Evolutionary conservation across 92 coral and sea anemone species (phyloP).

Genomic region (Zoanthus sansibaricus): DNA sequence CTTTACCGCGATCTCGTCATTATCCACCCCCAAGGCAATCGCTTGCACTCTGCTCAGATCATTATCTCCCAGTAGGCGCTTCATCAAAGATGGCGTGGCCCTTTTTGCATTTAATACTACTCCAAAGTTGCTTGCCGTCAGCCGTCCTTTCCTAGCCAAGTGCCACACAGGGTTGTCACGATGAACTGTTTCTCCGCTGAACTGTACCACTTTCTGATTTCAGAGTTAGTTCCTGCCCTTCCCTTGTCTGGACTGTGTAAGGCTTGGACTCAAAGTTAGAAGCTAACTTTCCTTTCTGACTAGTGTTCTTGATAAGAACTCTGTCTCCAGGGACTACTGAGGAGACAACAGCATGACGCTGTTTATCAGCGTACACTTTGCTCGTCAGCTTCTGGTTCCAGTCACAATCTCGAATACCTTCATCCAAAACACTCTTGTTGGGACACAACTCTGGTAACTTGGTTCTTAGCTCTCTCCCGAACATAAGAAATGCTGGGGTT

Average conservation of each 20-base stretch:
- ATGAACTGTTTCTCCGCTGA: constrained; percentile 56
- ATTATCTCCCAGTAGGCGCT: constrained; percentile 14
- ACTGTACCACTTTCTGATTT: constrained; percentile 39
- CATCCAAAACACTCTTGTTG: constrained; percentile 54
- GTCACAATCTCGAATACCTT: constrained; percentile 43
- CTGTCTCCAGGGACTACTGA: constrained; percentile 54
- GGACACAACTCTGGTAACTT: constrained; percentile 55
- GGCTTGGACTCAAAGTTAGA: constrained; percentile 52
- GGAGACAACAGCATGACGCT: constrained; percentile 20
- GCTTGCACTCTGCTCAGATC: constrained; percentile 1
- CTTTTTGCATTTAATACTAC: background rate
- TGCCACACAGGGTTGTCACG: constrained; percentile 31
- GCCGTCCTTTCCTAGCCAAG: constrained; percentile 14
- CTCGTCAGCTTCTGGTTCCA: constrained; percentile 54
- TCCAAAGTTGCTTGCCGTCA: constrained; percentile 32
- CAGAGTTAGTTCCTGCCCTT: constrained; percentile 53
- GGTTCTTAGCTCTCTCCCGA: constrained; percentile 60
- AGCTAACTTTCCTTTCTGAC: constrained; percentile 51
- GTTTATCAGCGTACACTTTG: constrained; percentile 45
- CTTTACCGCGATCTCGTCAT: constrained; percentile 59
- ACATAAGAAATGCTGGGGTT: constrained; percentile 56
- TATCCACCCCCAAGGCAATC: constrained; percentile 35
- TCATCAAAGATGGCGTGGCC: constrained; percentile 8
- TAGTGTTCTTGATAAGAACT: constrained; percentile 59
- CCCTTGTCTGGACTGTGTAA: constrained; percentile 60